Base-by-base conservation (phyloP, 1,140 invertebrate species). In the Pissodes strobi region DNA sequence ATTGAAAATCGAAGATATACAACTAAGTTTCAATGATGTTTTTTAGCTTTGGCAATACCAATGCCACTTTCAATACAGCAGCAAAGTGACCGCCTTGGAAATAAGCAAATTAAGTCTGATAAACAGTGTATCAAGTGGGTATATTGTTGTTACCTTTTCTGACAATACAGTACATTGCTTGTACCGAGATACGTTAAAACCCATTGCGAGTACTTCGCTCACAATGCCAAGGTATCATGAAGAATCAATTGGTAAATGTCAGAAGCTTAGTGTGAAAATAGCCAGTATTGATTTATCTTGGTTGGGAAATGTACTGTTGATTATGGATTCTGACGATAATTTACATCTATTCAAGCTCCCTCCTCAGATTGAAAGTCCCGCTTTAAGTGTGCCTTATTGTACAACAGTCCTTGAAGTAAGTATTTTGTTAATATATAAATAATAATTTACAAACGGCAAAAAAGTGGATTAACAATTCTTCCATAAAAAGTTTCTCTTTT, bases 81-180 rank as follows among this genome's bases (percentile, higher is more conserved):
- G 79, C 19, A 79, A 79, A 43, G 79, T 81, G 53, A 80, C 75
- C 64, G 84, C 79, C 37, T 81, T 80, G 71, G 77, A 83, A 23
- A 87, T 86, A 2, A 84, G 85, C 30, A 85, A 87, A 73, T 77
- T 88, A 34, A 84, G 85, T 12, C 82, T 90, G 34, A 84, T 83
- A 46, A 85, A 82, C 61, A 82, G 77, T 64, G 70, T 82, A 13
- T 85, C 85, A 27, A 83, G 85, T 38, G 85, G 84, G 64, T 87
- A 86, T 67, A 79, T 93, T 46, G 84, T 90, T 41, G 84, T 90
- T 37, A 84, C 90, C 9, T 86, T 90, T 69, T 82, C 85, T 23
- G 91, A 94, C 76, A 89, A 90, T 45, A 86, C 86, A 0, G 84
- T 94, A 1, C 88, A 89, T 71, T 89, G 89, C 72, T 79, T 92